Conservation (phyloP, 2,888 invertebrate species). For the Mesorhabditis sp. region DNA sequence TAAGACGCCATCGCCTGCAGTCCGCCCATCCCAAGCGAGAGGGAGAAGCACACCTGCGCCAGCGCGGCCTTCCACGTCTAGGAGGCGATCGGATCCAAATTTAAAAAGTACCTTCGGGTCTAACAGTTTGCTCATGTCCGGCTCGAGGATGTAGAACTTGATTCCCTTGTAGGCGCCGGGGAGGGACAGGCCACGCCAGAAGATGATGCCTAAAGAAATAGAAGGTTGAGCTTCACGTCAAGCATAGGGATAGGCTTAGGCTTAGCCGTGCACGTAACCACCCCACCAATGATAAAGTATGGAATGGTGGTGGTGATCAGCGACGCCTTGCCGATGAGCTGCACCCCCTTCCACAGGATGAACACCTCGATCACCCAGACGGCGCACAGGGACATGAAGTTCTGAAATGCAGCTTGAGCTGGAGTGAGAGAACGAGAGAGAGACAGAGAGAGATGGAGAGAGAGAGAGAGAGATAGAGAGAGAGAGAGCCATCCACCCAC, state of each 20-base stretch:
- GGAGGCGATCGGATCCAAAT: not conserved
- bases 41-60: constrained; percentile 48
- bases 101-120: too few species aligned
- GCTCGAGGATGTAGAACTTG: constrained; percentile 41
- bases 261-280: too few species aligned
- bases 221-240: too few species aligned
- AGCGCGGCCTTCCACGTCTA: constrained; percentile 47
- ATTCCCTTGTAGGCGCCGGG: constrained; percentile 44
- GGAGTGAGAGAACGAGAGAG: too few species aligned
- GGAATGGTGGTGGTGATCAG: constrained; percentile 17
- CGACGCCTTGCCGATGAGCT: constrained; percentile 33
- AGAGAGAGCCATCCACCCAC: not conserved
- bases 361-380: constrained; percentile 38
- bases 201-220: constrained; percentile 41
- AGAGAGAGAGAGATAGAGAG: too few species aligned
- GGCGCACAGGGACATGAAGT: constrained; percentile 19
- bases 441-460: too few species aligned
- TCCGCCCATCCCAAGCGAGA: constrained; percentile 50
- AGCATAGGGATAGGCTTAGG: constrained; percentile 39
- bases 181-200: constrained; percentile 45
- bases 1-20: constrained; percentile 45
- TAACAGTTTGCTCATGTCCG: constrained; percentile 20
- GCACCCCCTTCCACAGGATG: constrained; percentile 47
- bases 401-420: not conserved
- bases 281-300: constrained; percentile 4